These are phyloP conservation scores for Actinostola sp. DNA, from an alignment of 92 coral and sea anemone species.

Conservation along the genomic window DNA sequence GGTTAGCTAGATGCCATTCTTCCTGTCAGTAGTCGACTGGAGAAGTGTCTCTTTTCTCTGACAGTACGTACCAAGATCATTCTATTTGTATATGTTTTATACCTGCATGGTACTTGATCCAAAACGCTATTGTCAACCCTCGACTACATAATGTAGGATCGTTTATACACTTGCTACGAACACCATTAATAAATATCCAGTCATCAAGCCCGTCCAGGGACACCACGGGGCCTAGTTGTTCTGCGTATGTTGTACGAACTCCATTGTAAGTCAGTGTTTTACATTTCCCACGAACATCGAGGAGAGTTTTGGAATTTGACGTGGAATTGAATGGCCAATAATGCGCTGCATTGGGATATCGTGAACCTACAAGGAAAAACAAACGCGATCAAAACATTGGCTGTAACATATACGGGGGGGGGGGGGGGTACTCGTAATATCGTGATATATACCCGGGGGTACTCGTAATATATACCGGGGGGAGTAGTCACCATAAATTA, in stretches of 20 bases:
- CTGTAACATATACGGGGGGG: no score
- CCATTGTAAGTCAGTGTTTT: slow-evolving; percentile 50
- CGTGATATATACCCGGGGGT: no score
- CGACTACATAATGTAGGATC: slow-evolving; percentile 73
- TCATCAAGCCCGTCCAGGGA: slow-evolving; percentile 71
- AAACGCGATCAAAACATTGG: not conserved
- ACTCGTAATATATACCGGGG: no score
- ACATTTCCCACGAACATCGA: slow-evolving; percentile 74
- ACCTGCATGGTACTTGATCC: slow-evolving; percentile 77
- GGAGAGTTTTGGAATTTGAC: slow-evolving; percentile 20
- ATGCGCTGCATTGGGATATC: slow-evolving; percentile 66
- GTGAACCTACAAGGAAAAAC: slow-evolving; percentile 24
- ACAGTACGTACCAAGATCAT: no score
- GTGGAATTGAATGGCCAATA: slow-evolving; percentile 76
- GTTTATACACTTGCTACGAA: slow-evolving; percentile 64
- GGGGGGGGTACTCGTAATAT: no score
- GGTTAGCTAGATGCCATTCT: no score
- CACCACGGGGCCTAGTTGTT: slow-evolving; percentile 82
- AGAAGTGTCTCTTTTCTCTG: no score
- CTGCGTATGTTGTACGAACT: slow-evolving; percentile 63
- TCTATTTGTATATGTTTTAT: no score
- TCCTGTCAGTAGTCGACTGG: no score
- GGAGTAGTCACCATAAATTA: no score
- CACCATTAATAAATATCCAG: slow-evolving; percentile 32
- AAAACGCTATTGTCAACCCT: slow-evolving; percentile 87